These are phyloP conservation scores for Mesocentrotus franciscanus DNA, from an alignment of 53 echinoderm and acorn worm genomes.

Conservation along the genomic window DNA sequence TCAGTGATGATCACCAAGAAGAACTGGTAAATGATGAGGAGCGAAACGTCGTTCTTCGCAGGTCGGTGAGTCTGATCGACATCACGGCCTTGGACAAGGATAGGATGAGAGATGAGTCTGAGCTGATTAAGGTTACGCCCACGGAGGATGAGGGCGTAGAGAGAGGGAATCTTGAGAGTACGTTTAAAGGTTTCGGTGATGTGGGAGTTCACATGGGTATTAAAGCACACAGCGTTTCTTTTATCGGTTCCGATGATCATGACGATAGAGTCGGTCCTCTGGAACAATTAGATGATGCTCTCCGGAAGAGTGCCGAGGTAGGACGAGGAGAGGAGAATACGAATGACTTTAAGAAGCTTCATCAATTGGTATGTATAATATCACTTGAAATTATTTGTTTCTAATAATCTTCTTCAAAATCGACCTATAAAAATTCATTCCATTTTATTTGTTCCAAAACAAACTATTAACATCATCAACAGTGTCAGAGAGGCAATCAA, in stretches of 20 bases:
- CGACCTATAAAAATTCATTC: no score
- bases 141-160: not conserved
- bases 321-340: not conserved
- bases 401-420: no score
- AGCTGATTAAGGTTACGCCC: not conserved
- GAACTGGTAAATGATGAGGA: not conserved
- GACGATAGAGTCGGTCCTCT: not conserved
- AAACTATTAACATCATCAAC: no score
- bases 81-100: constrained; percentile 6
- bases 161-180: not conserved
- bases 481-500: no score
- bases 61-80: constrained; percentile 45
- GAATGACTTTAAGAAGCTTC: not conserved
- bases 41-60: not conserved
- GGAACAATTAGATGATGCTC: not conserved
- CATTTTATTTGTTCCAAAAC: no score
- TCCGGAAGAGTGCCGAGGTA: not conserved
- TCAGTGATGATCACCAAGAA: not conserved
- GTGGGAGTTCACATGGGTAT: not conserved
- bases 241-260: not conserved
- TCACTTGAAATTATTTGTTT: not conserved
- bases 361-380: not conserved
- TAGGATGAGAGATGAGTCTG: not conserved
- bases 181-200: not conserved
- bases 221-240: not conserved